phyloP scores from a whole-genome alignment of 2,888 invertebrate genomes.

The Andrena fulva region DNA sequence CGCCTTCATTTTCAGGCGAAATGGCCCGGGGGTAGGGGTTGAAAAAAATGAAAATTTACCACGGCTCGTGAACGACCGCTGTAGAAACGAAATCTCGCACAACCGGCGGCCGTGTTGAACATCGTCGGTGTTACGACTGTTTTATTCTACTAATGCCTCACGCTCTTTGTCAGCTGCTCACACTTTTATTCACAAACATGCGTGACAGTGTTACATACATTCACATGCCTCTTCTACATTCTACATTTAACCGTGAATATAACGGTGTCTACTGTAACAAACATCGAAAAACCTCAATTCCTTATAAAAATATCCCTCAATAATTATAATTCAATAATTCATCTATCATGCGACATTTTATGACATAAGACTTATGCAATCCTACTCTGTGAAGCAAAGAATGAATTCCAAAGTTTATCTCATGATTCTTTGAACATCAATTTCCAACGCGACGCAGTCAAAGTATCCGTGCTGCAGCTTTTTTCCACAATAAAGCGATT shows the following conservation, averaged over 20 bases:
- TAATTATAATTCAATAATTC: constrained; percentile 34
- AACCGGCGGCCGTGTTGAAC: constrained; percentile 72
- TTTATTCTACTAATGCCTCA: constrained; percentile 71
- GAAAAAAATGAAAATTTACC: constrained; percentile 66
- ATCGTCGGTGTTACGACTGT: constrained; percentile 70
- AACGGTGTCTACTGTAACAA: constrained; percentile 58
- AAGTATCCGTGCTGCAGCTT: too few relatives aligned
- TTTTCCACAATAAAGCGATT: too few relatives aligned
- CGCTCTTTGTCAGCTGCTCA: constrained; percentile 65
- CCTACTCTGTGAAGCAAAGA: too few relatives aligned
- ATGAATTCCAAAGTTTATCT: too few relatives aligned
- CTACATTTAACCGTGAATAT: constrained; percentile 32
- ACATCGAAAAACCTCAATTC: constrained; percentile 31
- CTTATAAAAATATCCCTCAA: constrained; percentile 7
- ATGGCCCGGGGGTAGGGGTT: background rate
- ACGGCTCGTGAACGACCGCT: constrained; percentile 51
- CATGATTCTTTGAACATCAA: too few relatives aligned
- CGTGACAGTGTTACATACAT: constrained; percentile 37
- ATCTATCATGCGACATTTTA: background rate
- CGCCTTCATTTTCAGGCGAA: constrained; percentile 38
- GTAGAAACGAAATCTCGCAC: constrained; percentile 70
- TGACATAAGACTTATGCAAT: too few relatives aligned
- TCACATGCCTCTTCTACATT: constrained; percentile 31
- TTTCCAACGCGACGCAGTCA: too few relatives aligned
- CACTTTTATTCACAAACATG: constrained; percentile 72